Evolutionary conservation across 2,113 vertebrate species (phyloP), one percentile per base, ranked within the genome.

Genomic region (Gopherus flavomarginatus): DNA sequence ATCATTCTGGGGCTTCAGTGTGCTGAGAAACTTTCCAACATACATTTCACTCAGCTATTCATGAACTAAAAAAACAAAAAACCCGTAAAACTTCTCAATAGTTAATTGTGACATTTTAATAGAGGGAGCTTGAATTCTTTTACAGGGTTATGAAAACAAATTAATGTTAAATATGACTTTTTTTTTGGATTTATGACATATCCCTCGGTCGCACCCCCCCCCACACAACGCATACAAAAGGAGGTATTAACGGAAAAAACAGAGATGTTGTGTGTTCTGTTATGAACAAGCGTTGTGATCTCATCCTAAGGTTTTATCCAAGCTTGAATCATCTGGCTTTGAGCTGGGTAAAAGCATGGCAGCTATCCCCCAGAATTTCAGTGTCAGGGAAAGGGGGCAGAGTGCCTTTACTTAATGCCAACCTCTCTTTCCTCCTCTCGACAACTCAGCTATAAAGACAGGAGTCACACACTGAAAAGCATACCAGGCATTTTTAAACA

Each of bases 291-390:
- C 97, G 97, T 97, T 98, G 98, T 98, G 98, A 98, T 98, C 98
- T 98, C 97, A 98, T 98, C 97, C 97, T 97, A 97, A 98, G 97
- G 98, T 97, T 98, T 98, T 97, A 98, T 97, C 96, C 65, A 92
- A 97, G 98, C 97, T 97, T 92, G 93, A 97, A 98, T 98, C 98
- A 98, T 99, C 99, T 99, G 99, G 98, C 99, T 99, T 98, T 98
- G 98, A 98, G 94, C 82, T 97, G 97, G 98, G 92, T 92, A 95
- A 98, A 96, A 98, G 98, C 90, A 94, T 98, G 97, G 98, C 98
- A 98, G 98, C 97, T 98, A 97, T 98, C 98, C 98, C 98, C 98
- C 97, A 98, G 98, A 99, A 99, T 99, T 98, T 98, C 97, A 86
- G 98, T 98, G 97, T 98, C 98, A 98, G 98, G 91, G 93, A 92